Base-by-base conservation (phyloP, 2,113 vertebrate genomes). In the Tragelaphus strepsiceros region DNA sequence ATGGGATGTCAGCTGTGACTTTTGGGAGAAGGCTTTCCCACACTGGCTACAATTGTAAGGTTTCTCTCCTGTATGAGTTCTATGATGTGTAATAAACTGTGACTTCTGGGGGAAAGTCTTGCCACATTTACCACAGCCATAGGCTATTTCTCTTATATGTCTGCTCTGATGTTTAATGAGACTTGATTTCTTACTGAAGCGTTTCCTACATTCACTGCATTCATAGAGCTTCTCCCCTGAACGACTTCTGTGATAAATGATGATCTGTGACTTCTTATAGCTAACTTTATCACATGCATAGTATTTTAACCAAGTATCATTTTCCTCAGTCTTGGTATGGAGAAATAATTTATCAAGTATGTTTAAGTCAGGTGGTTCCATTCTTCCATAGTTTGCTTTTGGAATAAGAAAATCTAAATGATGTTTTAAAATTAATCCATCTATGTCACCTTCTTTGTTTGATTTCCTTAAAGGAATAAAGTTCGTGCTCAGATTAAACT, bases 1-100 rank as follows among this genome's bases (percentile, higher is more conserved):
- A 93, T 98, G 98, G n/a, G 97, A 96, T n/a, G 94, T 97, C 51
- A 98, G 94, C 58, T 98, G 98, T n/a, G 96, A 97, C 46, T 98
- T 98, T 1, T 97, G 97, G 56, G 96, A 97, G 83, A 98, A 98
- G 53, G 97, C 97, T 88, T 97, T 98, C 19, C 96, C 98, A 95
- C 98, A 98, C 49, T 98, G 96, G 67, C 56, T 81, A 78, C 98
- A 98, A n/a, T 96, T 16, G 15, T 95, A 98, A 16, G 98, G 98
- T 83, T 97, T 98, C 67, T 98, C 98, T 67, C 96, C 97, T 16
- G 96, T 96, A 43, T 96, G 95, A 92, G 85, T 97, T 87, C 95
- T 97, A 58, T 96, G 96, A 92, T 97, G 97, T n/a, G 94, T 96
- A 30, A 96, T 39, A 22, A 97, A 96, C 43, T 97, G 95, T 62